Conservation (phyloP, 2,797 vertebrate genomes). For the Anomalospiza imberbis region DNA sequence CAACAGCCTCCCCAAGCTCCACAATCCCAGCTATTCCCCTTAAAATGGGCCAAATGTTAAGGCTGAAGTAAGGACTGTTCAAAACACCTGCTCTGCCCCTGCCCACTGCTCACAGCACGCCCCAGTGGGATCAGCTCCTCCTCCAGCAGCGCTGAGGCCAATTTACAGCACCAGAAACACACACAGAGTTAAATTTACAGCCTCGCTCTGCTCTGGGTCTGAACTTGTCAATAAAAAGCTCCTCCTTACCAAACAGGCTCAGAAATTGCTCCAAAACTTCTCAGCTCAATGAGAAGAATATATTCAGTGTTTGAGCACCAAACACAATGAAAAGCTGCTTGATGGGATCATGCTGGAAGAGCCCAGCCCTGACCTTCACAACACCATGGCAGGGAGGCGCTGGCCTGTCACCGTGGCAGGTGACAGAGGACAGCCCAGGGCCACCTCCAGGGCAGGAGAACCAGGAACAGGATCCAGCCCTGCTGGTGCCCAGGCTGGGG, state of each 20-base stretch:
- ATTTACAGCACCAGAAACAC: background rate
- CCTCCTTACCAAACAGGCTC: background rate
- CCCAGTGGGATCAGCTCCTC: background rate
- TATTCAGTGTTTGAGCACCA: background rate
- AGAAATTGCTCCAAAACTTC: background rate
- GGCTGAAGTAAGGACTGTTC: background rate
- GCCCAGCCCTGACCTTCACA: background rate
- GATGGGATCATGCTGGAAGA: background rate
- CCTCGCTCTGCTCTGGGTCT: fast-evolving
- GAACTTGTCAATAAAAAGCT: fast-evolving
- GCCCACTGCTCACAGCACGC: fast-evolving
- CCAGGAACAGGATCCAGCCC: fast-evolving
- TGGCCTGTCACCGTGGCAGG: background rate
- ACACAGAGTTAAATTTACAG: background rate
- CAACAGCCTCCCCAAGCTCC: background rate
- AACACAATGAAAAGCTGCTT: background rate
- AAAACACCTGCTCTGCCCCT: background rate
- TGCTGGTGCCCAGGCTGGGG: fast-evolving
- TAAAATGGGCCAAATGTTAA: background rate
- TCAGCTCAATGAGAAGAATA: background rate
- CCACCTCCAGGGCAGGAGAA: background rate
- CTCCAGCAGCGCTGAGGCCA: background rate
- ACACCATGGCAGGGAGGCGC: background rate
- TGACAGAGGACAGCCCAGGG: background rate
- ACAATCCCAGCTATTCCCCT: background rate